Evolutionary conservation across 92 coral and sea anemone genomes (phyloP).

Genomic region (Actinostola sp.): DNA sequence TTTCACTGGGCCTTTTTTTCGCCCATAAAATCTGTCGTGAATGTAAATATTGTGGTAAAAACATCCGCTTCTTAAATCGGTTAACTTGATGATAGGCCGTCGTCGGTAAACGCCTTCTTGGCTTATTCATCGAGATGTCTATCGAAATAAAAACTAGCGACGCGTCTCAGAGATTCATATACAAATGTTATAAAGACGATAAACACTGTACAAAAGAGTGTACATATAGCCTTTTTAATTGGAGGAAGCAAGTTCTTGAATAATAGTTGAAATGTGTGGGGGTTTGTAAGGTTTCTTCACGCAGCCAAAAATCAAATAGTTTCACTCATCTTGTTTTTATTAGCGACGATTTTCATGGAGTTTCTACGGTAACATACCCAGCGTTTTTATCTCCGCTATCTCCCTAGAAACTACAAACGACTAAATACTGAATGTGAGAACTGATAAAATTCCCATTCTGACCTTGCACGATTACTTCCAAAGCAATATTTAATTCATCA

Average conservation of each 20-base stretch:
- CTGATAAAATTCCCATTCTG: not conserved
- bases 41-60: not conserved
- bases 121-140: not conserved
- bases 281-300: not conserved
- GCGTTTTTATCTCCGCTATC: constrained; percentile 3
- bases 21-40: constrained; percentile 11
- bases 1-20: not conserved
- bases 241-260: constrained; percentile 1
- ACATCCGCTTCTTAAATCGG: constrained; percentile 25
- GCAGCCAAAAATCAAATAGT: constrained; percentile 11
- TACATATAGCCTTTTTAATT: constrained; percentile 6
- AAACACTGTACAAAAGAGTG: constrained; percentile 4
- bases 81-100: constrained; percentile 4
- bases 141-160: constrained; percentile 10
- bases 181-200: not conserved
- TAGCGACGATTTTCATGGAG: constrained; percentile 18
- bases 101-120: constrained; percentile 4
- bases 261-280: constrained; percentile 10
- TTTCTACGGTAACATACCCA: constrained; percentile 20
- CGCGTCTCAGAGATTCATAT: not conserved
- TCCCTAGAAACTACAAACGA: constrained; percentile 36
- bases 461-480: constrained; percentile 1
- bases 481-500: constrained; percentile 21
- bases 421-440: not conserved
- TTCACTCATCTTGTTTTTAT: constrained; percentile 15